Conservation (phyloP, 2,888 invertebrate genomes). For the Helleia helle region DNA sequence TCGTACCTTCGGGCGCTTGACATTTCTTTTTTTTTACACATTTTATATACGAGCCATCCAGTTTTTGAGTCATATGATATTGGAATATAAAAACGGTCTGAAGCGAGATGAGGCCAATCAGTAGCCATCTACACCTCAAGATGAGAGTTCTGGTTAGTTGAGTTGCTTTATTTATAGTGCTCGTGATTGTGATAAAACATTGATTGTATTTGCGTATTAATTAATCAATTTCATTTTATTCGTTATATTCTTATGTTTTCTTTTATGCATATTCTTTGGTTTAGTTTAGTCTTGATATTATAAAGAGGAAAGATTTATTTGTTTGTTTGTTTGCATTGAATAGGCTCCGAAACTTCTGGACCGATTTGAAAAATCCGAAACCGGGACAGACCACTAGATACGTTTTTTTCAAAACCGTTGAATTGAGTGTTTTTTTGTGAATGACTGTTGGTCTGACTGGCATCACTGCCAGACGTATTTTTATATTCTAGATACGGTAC, state of each 20-base stretch:
- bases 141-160: slow-evolving; percentile 66
- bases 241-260: not conserved
- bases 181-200: slow-evolving; percentile 16
- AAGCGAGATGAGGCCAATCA: slow-evolving; percentile 39
- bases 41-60: slow-evolving; percentile 30
- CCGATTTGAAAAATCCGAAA: too few relatives aligned
- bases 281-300: too few relatives aligned
- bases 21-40: slow-evolving; percentile 26
- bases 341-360: too few relatives aligned
- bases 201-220: slow-evolving; percentile 11
- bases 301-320: too few relatives aligned
- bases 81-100: slow-evolving; percentile 51
- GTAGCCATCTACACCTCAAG: slow-evolving; percentile 54
- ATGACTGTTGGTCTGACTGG: too few relatives aligned
- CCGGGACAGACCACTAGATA: too few relatives aligned
- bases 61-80: slow-evolving; percentile 34
- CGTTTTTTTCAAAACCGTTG: too few relatives aligned
- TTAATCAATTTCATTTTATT: slow-evolving; percentile 1
- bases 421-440: too few relatives aligned
- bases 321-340: too few relatives aligned
- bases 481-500: too few relatives aligned
- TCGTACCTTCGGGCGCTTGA: slow-evolving; percentile 32
- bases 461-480: too few relatives aligned
- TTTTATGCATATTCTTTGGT: too few relatives aligned
- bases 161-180: slow-evolving; percentile 18